phyloP scores from a whole-genome alignment of 1,140 invertebrate species.

The Leptinotarsa undecemlineata region DNA sequence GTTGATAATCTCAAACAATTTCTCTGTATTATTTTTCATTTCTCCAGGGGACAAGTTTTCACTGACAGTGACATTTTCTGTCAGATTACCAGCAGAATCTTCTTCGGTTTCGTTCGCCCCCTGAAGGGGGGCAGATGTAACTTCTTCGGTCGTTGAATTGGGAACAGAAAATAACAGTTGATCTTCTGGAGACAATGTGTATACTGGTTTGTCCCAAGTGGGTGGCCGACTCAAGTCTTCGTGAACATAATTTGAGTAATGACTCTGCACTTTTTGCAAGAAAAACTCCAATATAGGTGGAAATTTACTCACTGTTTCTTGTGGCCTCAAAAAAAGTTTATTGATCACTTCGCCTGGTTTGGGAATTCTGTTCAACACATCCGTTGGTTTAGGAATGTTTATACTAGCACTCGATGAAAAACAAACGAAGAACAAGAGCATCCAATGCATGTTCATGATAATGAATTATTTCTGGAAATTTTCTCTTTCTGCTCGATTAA shows the following conservation, averaged over 20 bases:
- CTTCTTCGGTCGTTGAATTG: neutral
- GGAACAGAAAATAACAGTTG: constrained; percentile 31
- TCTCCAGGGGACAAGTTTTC: neutral
- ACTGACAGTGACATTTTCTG: neutral
- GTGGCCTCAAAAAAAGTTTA: constrained; percentile 30
- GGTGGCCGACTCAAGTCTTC: constrained; percentile 57
- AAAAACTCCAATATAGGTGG: constrained; percentile 66
- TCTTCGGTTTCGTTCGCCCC: neutral
- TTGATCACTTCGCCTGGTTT: constrained; percentile 8
- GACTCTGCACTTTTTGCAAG: constrained; percentile 64
- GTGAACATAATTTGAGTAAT: constrained; percentile 62
- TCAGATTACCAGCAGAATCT: neutral
- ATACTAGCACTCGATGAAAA: neutral
- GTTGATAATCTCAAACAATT: constrained; percentile 22
- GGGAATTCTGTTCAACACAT: neutral
- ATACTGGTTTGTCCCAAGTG: constrained; percentile 49
- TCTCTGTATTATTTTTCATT: neutral
- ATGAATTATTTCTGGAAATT: neutral
- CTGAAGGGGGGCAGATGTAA: constrained; percentile 16
- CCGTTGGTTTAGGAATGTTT: neutral
- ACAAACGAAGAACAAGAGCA: neutral
- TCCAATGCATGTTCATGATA: neutral
- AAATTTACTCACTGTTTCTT: constrained; percentile 57
- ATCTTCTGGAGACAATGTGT: constrained; percentile 46
- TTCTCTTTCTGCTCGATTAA: neutral